Evolutionary conservation across 2,113 vertebrate genomes (phyloP).

Genomic region (Salvator merianae): DNA sequence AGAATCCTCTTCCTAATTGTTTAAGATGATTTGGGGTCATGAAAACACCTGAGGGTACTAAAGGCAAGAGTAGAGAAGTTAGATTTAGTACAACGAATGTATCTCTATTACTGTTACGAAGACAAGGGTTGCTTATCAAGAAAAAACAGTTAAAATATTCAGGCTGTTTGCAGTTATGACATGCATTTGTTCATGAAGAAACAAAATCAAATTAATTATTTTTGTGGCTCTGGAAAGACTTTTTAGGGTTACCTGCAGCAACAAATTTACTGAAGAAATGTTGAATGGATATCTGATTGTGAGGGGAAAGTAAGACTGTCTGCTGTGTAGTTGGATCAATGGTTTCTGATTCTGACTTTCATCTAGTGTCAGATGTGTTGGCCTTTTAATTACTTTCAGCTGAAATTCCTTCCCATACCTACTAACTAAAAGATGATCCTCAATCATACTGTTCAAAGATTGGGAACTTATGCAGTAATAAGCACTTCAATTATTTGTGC

Average conservation of each 20-base stretch:
- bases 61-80: not conserved
- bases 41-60: fast-evolving
- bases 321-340: not conserved
- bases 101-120: not conserved
- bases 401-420: constrained; percentile 10
- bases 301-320: not conserved
- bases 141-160: not conserved
- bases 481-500: not conserved
- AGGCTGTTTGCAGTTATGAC: constrained; percentile 9
- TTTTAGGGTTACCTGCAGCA: constrained; percentile 21
- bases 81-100: not conserved
- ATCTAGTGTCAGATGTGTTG: not conserved
- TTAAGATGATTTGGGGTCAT: not conserved
- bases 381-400: constrained; percentile 30
- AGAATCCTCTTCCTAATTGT: not conserved
- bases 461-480: not conserved
- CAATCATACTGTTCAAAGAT: constrained; percentile 16
- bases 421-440: constrained; percentile 1
- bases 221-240: not conserved
- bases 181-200: not conserved
- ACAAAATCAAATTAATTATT: not conserved
- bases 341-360: not conserved
- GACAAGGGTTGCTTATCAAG: not conserved
- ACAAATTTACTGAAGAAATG: not conserved
- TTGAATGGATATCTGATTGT: not conserved